phyloP scores from a whole-genome alignment of 2,888 invertebrate species.

The Lasius platythorax region DNA sequence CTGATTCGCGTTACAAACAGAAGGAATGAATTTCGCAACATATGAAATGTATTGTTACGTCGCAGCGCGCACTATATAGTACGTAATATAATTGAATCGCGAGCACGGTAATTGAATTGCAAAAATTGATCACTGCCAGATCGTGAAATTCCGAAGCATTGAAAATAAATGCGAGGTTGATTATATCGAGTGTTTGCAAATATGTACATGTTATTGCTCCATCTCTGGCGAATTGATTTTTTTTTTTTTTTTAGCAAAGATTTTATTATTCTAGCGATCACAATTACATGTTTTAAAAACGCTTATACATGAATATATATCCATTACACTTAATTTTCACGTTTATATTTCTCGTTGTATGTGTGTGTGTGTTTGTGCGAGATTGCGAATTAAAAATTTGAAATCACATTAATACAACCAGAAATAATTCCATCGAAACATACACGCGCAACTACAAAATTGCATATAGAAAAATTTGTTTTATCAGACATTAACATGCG shows the following conservation, averaged over 20 bases:
- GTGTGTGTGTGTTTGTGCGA: background rate
- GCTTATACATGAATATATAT: background rate
- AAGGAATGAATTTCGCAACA: conserved; percentile 7
- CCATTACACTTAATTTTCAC: background rate
- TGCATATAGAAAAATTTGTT: background rate
- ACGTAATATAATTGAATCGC: conserved; percentile 3
- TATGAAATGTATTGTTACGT: conserved; percentile 6
- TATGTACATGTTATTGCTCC: background rate
- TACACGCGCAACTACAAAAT: background rate
- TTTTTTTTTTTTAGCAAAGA: background rate
- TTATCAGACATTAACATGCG: background rate
- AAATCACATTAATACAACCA: conserved; percentile 3
- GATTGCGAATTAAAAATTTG: background rate
- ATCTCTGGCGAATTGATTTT: background rate
- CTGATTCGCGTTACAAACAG: background rate
- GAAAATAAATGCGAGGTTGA: background rate
- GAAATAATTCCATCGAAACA: background rate
- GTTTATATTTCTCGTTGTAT: background rate
- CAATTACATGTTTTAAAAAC: background rate
- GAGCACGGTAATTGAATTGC: background rate
- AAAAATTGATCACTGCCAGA: background rate
- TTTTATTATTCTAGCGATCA: background rate
- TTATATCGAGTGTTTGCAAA: background rate
- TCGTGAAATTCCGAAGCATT: background rate
- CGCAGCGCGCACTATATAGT: background rate